phyloP scores from a whole-genome alignment of 2,797 vertebrate species.

The Natrix natrix region DNA sequence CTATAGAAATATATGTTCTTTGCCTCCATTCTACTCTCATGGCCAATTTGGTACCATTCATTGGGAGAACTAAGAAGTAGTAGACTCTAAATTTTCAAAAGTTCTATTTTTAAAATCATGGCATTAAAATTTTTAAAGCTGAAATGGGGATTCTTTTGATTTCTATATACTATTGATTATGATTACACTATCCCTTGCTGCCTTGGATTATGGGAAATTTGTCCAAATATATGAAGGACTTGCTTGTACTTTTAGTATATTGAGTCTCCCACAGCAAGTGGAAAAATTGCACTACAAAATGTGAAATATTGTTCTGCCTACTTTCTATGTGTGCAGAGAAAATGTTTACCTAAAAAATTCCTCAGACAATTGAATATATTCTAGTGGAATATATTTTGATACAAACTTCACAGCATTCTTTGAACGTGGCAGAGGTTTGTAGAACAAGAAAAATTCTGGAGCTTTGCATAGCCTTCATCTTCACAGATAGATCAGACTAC shows the following conservation, averaged over 20 bases:
- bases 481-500: not conserved
- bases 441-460: conserved; percentile 34
- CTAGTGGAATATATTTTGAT: not conserved
- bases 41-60: not conserved
- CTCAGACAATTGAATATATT: not conserved
- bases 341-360: not conserved
- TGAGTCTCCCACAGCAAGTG: not conserved
- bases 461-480: not conserved
- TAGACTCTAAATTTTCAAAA: not conserved
- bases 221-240: not conserved
- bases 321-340: not conserved
- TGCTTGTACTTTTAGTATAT: not conserved
- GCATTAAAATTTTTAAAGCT: not conserved
- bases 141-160: not conserved
- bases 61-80: not conserved
- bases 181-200: not conserved
- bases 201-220: not conserved
- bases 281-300: not conserved
- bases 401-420: not conserved
- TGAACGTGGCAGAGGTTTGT: not conserved
- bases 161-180: not conserved
- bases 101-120: not conserved
- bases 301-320: not conserved
- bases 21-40: not conserved
- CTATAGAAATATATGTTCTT: not conserved